Conservation (phyloP, 2,888 invertebrate species). For the Polymixis flavicincta region DNA sequence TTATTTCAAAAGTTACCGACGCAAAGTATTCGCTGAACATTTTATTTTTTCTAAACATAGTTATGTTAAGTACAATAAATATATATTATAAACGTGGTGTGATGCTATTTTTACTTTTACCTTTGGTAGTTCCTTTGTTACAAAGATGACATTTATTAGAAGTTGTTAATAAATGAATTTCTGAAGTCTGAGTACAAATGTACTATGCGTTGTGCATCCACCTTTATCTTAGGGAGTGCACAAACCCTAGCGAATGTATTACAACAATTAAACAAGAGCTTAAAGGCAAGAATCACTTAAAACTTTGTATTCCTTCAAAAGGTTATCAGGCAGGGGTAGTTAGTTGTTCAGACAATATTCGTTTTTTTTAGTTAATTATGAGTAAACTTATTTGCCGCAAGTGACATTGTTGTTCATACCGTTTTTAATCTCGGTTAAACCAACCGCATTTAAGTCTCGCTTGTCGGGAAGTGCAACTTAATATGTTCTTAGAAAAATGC, state of each 20-base stretch:
- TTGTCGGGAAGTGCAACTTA: slow-evolving; percentile 10
- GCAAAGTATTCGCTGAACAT: slow-evolving; percentile 53
- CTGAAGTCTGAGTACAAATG: not conserved
- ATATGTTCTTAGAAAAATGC: slow-evolving; percentile 19
- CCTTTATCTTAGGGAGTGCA: slow-evolving; percentile 5
- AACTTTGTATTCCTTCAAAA: slow-evolving; percentile 33
- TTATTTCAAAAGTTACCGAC: slow-evolving; percentile 65
- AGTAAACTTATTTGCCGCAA: slow-evolving; percentile 4
- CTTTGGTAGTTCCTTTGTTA: slow-evolving; percentile 24
- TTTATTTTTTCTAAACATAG: slow-evolving; percentile 64
- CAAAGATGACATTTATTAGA: slow-evolving; percentile 24
- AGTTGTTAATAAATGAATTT: slow-evolving; percentile 1
- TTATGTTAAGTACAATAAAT: slow-evolving; percentile 71
- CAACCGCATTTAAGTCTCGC: not conserved
- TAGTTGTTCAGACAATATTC: slow-evolving; percentile 13
- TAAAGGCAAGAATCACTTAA: slow-evolving; percentile 7
- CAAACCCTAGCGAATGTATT: slow-evolving; percentile 4
- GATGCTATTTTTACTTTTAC: slow-evolving; percentile 50
- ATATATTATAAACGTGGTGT: slow-evolving; percentile 62
- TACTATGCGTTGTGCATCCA: not conserved
- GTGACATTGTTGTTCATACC: slow-evolving; percentile 2
- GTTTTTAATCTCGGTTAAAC: not conserved
- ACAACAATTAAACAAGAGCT: slow-evolving; percentile 14
- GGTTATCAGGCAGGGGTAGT: slow-evolving; percentile 20
- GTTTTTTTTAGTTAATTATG: not conserved